Base-by-base conservation (phyloP, 53 echinoderm and acorn worm genomes). In the Echinarachnius parma region DNA sequence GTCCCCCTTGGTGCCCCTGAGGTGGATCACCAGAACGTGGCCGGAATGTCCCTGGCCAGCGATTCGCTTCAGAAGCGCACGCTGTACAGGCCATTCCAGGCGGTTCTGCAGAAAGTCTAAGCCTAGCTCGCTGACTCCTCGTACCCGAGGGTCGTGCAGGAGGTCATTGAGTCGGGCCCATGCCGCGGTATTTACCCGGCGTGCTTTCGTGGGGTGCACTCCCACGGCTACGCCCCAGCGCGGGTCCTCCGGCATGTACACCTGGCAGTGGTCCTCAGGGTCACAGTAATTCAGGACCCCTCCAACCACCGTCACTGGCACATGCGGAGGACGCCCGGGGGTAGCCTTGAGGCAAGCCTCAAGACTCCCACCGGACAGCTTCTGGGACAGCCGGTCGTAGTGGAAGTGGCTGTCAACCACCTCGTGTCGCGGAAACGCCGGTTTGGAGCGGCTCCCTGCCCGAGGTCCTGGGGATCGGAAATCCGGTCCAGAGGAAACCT, bases 381-480 rank as follows among this genome's bases (percentile, higher is more conserved):
- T n/a, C n/a, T n/a, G n/a, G n/a, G n/a, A 55, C 57, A 74, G 74
- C 24, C 74, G 25, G 57, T 74, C 74, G 28, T 56, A 23, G 58
- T 74, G 74, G 28, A 74, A 74, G 15, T 74, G 74, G 18, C 74
- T 74, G 57, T 74, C 74, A 35, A 74, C 24, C n/a, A n/a, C n/a
- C n/a, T n/a, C n/a, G n/a, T n/a, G n/a, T n/a, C n/a, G n/a, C n/a
- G n/a, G n/a, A n/a, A n/a, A n/a, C n/a, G n/a, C n/a, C n/a, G n/a
- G n/a, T n/a, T n/a, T n/a, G n/a, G n/a, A n/a, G n/a, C n/a, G n/a
- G n/a, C n/a, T n/a, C n/a, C n/a, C n/a, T n/a, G n/a, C n/a, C n/a
- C n/a, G n/a, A n/a, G n/a, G n/a, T n/a, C n/a, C n/a, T n/a, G n/a
- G n/a, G n/a, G n/a, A n/a, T n/a, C n/a, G n/a, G n/a, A n/a, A n/a